phyloP scores from a whole-genome alignment of 2,888 invertebrate species.

The Neoascia interrupta region DNA sequence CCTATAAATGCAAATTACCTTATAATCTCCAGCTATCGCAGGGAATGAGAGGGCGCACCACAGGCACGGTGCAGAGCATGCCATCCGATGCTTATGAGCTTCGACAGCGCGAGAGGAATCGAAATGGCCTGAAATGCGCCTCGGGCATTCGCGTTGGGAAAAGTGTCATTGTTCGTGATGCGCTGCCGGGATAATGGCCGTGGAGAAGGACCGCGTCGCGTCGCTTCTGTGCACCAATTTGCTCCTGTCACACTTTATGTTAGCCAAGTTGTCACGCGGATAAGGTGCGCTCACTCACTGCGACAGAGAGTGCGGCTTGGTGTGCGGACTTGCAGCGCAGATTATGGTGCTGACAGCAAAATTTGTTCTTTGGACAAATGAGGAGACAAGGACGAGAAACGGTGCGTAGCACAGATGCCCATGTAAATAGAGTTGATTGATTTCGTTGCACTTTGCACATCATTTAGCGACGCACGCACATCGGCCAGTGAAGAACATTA shows the following conservation, averaged over 20 bases:
- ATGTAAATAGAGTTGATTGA: too few species aligned
- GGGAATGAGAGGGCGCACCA: slow-evolving; percentile 26
- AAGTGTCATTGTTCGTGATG: slow-evolving; percentile 29
- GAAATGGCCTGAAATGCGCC: slow-evolving; percentile 1
- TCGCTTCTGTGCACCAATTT: slow-evolving; percentile 55
- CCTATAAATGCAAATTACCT: slow-evolving; percentile 64
- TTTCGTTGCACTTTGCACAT: too few species aligned
- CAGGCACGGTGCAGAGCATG: not conserved
- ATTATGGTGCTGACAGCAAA: slow-evolving; percentile 13
- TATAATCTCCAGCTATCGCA: slow-evolving; percentile 52
- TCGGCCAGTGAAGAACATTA: too few species aligned
- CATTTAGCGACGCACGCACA: too few species aligned
- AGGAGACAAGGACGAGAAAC: too few species aligned
- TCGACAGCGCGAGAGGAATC: slow-evolving; percentile 4
- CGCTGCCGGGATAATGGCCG: not conserved
- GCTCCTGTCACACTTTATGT: slow-evolving; percentile 60
- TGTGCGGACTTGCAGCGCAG: too few species aligned
- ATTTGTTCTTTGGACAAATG: slow-evolving; percentile 54
- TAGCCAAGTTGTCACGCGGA: slow-evolving; percentile 47
- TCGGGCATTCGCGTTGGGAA: not conserved
- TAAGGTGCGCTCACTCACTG: slow-evolving; percentile 33
- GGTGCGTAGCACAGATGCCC: too few species aligned
- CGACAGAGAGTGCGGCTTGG: not conserved
- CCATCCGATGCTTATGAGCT: slow-evolving; percentile 44
- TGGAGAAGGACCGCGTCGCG: not conserved